phyloP scores from a whole-genome alignment of 2,888 invertebrate genomes.

The Mechanitis mazaeus region DNA sequence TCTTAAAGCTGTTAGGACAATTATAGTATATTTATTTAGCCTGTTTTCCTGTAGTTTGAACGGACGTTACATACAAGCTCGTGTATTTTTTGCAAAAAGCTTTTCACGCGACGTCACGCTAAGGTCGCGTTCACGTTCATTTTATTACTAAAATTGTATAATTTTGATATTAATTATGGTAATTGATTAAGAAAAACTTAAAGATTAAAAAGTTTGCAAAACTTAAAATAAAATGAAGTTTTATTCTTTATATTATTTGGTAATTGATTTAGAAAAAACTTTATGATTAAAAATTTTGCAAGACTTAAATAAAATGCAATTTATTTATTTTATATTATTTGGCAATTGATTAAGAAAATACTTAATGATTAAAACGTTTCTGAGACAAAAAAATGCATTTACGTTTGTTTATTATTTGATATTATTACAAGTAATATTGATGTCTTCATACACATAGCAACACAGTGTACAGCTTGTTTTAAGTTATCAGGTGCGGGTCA shows the following conservation, averaged over 20 bases:
- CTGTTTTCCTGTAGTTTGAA: conserved; percentile 13
- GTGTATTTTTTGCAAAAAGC: conserved; percentile 41
- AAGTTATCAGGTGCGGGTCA: conserved; percentile 32
- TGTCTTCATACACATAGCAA: conserved; percentile 9
- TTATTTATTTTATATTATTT: no score
- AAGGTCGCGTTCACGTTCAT: conserved; percentile 44
- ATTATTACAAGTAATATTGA: neutral
- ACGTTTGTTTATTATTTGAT: no score
- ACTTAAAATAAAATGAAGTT: no score
- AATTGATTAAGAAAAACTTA: conserved; percentile 17
- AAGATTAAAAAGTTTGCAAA: conserved; percentile 5
- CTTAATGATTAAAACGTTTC: no score
- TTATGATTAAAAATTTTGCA: no score
- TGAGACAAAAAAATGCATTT: no score
- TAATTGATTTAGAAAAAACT: no score
- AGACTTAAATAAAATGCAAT: no score
- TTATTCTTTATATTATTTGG: no score
- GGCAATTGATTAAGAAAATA: no score
- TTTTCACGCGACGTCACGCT: conserved; percentile 45
- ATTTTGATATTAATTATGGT: conserved; percentile 25
- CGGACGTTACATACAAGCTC: conserved; percentile 33
- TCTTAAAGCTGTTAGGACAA: neutral
- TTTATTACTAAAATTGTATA: conserved; percentile 19
- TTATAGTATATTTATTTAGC: conserved; percentile 13
- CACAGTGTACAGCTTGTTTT: conserved; percentile 14